Conservation (phyloP, 2,113 vertebrate species). For the Opisthocomus hoazin region DNA sequence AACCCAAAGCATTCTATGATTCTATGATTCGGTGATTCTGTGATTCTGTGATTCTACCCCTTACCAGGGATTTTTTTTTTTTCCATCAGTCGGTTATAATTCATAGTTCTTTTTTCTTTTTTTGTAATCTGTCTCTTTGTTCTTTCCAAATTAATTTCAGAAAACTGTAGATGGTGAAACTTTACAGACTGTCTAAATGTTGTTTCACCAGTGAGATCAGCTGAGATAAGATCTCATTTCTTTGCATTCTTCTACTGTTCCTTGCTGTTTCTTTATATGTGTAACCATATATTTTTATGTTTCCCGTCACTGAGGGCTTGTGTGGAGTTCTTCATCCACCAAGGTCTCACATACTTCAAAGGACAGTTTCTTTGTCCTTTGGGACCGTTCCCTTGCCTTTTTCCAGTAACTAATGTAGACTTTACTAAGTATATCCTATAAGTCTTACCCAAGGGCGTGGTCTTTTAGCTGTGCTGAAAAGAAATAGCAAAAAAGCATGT, state of each 20-base stretch:
- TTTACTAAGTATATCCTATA: neutral
- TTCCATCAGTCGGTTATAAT: neutral
- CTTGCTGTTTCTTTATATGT: neutral
- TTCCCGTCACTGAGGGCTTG: neutral
- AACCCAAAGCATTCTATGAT: too few species aligned
- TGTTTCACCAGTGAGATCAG: neutral
- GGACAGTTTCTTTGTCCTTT: neutral
- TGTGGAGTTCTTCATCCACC: neutral
- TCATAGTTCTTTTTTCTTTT: rapidly evolving
- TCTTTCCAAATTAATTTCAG: neutral
- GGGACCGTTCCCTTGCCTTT: neutral
- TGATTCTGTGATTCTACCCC: too few species aligned
- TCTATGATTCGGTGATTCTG: too few species aligned
- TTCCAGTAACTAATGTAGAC: neutral
- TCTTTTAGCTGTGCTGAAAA: neutral
- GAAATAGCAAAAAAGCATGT: neutral
- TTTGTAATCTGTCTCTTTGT: neutral
- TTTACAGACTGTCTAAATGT: neutral
- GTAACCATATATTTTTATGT: neutral
- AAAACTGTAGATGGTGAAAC: neutral
- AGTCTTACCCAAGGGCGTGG: neutral
- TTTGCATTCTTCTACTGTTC: neutral
- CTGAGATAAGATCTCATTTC: neutral
- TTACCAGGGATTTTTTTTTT: neutral
- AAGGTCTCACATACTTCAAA: neutral